A percentile compares a stretch with the other conserved stretches of the same genome.
These are phyloP conservation scores for Xestobium rufovillosum DNA, from an alignment of 2,888 invertebrate species.

Conservation along the genomic window DNA sequence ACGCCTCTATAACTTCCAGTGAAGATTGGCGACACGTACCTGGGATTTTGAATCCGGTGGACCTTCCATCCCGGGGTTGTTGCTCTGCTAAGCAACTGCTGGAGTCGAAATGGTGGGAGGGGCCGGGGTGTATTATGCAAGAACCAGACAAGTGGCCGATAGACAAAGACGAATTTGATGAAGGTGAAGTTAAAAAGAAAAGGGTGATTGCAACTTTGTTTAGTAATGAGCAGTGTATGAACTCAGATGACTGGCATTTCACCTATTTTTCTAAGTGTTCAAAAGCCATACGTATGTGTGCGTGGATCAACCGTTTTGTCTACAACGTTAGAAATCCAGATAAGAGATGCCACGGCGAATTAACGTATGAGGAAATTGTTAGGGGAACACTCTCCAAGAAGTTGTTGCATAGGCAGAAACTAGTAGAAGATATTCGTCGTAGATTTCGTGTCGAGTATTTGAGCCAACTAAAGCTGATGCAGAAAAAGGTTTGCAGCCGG, in stretches of 20 bases:
- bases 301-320: constrained; percentile 17
- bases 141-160: constrained; percentile 23
- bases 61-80: constrained; percentile 30
- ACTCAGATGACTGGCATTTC: too few relatives aligned
- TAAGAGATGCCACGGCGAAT: too few relatives aligned
- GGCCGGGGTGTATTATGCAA: constrained; percentile 27
- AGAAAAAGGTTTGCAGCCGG: too few relatives aligned
- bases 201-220: constrained; percentile 2
- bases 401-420: too few relatives aligned
- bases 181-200: constrained; percentile 9
- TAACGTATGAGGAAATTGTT: too few relatives aligned
- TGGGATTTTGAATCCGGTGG: constrained; percentile 25
- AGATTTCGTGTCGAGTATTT: too few relatives aligned
- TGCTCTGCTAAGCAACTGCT: constrained; percentile 20
- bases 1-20: too few relatives aligned
- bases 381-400: too few relatives aligned
- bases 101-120: constrained; percentile 29
- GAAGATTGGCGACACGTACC: constrained; percentile 28
- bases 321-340: constrained; percentile 6
- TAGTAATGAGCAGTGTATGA: neutral
- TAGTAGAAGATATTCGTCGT: too few relatives aligned
- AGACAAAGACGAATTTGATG: constrained; percentile 3
- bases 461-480: too few relatives aligned
- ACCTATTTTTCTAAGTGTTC: constrained; percentile 20
- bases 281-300: constrained; percentile 22